Conservation (phyloP, 2,797 vertebrate species). For the Nyctalus aviator region DNA sequence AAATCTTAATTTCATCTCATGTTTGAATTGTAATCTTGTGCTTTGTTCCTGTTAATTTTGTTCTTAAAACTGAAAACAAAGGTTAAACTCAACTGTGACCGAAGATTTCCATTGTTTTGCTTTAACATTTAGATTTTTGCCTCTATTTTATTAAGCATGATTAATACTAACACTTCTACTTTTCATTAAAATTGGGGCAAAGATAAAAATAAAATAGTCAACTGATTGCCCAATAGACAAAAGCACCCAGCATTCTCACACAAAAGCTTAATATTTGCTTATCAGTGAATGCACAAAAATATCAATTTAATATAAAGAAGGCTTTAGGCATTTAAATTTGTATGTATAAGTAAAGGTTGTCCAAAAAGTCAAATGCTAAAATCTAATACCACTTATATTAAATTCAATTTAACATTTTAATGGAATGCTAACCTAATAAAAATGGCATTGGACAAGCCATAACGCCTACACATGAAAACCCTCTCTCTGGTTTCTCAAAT, state of each 20-base stretch:
- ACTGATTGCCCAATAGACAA: constrained; percentile 7
- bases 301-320: neutral
- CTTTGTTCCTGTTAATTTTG: constrained; percentile 44
- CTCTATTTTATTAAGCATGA: constrained; percentile 56
- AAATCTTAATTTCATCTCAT: neutral
- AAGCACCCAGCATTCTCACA: neutral
- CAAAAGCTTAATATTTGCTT: constrained; percentile 10
- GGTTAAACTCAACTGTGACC: constrained; percentile 11
- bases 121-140: constrained; percentile 38
- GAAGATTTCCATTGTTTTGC: neutral
- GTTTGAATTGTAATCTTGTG: constrained; percentile 2
- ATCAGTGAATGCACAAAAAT: constrained; percentile 17
- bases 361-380: constrained; percentile 59
- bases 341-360: constrained; percentile 27
- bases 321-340: constrained; percentile 20
- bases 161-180: constrained; percentile 51
- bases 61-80: constrained; percentile 63
- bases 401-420: constrained; percentile 63
- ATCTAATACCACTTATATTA: constrained; percentile 36
- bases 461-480: constrained; percentile 10
- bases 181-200: constrained; percentile 58
- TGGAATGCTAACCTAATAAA: constrained; percentile 60
- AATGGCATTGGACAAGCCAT: constrained; percentile 52
- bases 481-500: neutral
- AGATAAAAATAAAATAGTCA: constrained; percentile 59